A percentile compares a stretch with the other conserved stretches of the same genome.
Conservation (phyloP, 2,113 vertebrate species). For the Pollimyrus isidori region DNA sequence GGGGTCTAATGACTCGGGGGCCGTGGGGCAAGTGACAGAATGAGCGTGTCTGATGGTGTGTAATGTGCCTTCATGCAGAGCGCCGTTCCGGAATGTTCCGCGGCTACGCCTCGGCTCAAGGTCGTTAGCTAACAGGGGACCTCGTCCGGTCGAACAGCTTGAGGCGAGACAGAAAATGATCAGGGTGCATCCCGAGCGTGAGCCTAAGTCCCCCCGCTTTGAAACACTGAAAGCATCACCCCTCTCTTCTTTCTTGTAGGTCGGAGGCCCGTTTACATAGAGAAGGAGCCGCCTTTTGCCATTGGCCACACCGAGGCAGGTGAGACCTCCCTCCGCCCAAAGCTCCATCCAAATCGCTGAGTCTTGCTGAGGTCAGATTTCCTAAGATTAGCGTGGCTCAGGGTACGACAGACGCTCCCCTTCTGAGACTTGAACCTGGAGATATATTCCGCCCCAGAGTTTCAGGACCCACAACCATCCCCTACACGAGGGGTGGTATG, state of each 20-base stretch:
- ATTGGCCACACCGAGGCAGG: constrained; percentile 48
- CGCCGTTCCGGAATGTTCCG: not conserved
- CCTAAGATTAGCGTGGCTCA: not conserved
- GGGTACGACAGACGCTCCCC: not conserved
- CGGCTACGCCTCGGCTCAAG: not conserved
- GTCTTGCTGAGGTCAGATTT: not conserved
- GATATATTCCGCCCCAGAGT: not conserved
- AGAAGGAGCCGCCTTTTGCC: constrained; percentile 50
- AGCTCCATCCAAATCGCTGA: not conserved
- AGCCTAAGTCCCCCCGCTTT: not conserved
- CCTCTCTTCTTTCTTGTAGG: constrained; percentile 41
- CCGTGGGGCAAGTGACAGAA: not conserved
- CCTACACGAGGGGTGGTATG: not conserved
- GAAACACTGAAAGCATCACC: not conserved
- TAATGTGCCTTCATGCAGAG: not conserved
- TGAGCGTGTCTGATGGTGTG: not conserved
- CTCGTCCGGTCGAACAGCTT: not conserved
- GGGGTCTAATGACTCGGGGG: not conserved
- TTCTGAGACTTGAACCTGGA: not conserved
- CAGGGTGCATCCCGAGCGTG: not conserved
- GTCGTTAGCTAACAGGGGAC: not conserved
- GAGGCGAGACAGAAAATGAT: not conserved
- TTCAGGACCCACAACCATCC: not conserved
- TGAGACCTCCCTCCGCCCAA: constrained; percentile 24
- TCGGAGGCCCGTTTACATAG: constrained; percentile 44